phyloP scores from a whole-genome alignment of 2,888 invertebrate species.

The Diabrotica balteata region DNA sequence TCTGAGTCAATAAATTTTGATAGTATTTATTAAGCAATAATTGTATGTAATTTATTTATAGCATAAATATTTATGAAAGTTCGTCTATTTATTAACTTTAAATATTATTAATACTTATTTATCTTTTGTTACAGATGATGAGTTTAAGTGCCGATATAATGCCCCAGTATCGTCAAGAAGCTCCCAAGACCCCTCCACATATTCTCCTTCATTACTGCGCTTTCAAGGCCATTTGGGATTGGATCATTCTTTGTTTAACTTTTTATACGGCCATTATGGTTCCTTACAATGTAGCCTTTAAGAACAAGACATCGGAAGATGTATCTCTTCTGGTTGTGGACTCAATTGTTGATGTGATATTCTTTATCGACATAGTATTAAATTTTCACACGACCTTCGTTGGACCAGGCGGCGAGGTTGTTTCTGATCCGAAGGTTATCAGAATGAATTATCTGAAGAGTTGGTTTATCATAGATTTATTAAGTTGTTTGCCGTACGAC shows the following conservation, averaged over 20 bases:
- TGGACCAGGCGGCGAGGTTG: slow-evolving; percentile 94
- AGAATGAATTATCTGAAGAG: slow-evolving; percentile 98
- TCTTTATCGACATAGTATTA: slow-evolving; percentile 99
- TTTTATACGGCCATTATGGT: slow-evolving; percentile 97
- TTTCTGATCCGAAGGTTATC: slow-evolving; percentile 98
- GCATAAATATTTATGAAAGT: no score
- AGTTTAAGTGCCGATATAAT: slow-evolving; percentile 97
- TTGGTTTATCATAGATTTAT: slow-evolving; percentile 99
- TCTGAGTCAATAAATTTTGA: no score
- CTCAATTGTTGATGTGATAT: slow-evolving; percentile 99
- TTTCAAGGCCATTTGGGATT: slow-evolving; percentile 99
- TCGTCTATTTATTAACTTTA: no score
- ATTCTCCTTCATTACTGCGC: slow-evolving; percentile 99
- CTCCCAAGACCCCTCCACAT: slow-evolving; percentile 99
- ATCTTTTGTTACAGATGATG: slow-evolving; percentile 76
- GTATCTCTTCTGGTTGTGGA: slow-evolving; percentile 93
- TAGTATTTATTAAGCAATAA: no score
- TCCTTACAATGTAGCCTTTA: slow-evolving; percentile 68
- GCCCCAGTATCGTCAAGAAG: slow-evolving; percentile 98
- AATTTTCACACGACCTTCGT: slow-evolving; percentile 99
- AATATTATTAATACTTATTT: neutral
- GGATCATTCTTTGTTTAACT: slow-evolving; percentile 99
- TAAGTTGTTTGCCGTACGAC: slow-evolving; percentile 99
- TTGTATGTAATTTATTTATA: no score
- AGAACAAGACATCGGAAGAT: slow-evolving; percentile 98